A percentile compares a stretch with the other conserved stretches of the same genome.
phyloP scores from a whole-genome alignment of 2,113 vertebrate genomes.

The Forbesichthys agassizii region DNA sequence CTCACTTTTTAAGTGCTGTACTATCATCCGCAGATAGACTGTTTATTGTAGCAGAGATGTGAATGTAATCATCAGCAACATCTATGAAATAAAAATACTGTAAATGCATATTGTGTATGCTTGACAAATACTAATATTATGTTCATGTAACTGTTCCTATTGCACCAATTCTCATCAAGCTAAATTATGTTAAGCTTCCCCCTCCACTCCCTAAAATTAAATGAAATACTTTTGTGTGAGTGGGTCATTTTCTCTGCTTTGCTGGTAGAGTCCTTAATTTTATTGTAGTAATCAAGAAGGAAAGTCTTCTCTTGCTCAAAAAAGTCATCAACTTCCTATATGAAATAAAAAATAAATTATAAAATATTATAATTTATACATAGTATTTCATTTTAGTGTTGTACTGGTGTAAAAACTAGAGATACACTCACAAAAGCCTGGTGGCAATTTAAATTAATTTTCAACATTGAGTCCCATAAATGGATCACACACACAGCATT shows the following conservation, averaged over 20 bases:
- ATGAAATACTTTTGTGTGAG: constrained; percentile 88
- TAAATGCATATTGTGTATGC: neutral
- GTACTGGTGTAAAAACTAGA: too few relatives aligned
- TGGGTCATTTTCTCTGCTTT: constrained; percentile 98
- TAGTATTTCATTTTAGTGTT: too few relatives aligned
- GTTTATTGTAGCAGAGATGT: constrained; percentile 86
- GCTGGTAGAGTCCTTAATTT: constrained; percentile 91
- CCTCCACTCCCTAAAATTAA: neutral
- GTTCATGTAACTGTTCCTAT: neutral
- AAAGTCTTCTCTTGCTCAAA: constrained; percentile 98
- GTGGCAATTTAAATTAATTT: too few relatives aligned
- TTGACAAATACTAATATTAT: neutral
- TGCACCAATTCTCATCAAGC: too few relatives aligned
- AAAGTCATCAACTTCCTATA: constrained; percentile 96
- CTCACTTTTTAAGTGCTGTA: constrained; percentile 88
- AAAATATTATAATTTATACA: neutral
- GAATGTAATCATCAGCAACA: constrained; percentile 96
- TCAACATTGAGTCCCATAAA: too few relatives aligned
- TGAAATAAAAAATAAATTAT: constrained; percentile 13
- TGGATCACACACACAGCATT: constrained; percentile 15
- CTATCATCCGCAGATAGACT: constrained; percentile 85
- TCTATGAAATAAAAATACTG: constrained; percentile 71
- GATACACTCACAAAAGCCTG: too few relatives aligned
- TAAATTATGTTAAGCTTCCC: neutral
- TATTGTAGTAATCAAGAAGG: constrained; percentile 91